Evolutionary conservation across 2,797 vertebrate genomes (phyloP), one percentile per base, ranked within the genome.

Genomic region (Xiphophorus birchmanni): DNA sequence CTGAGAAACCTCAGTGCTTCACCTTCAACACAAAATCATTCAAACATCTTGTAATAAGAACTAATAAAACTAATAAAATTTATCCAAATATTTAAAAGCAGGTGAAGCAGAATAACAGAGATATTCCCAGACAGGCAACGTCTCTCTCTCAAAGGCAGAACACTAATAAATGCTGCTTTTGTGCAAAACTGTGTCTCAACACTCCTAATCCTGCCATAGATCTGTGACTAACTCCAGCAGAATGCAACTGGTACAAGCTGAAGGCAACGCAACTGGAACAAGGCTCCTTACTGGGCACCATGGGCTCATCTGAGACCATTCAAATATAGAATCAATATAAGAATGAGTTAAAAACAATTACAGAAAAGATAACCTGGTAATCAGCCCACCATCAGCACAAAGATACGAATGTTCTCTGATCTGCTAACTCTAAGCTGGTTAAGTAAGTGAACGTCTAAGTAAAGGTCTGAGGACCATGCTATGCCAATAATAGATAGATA

Each of bases 391-490:
- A 0, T 45, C 4, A 56, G 10, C 32, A 58, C n/a, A 65, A 40
- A 32, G 1, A 5, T 13, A 37, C 5, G 26, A 42, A 52, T 50
- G 21, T 42, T 63, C 37, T 73, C 75, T 80, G 65, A 82, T 18
- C 50, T 47, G 10, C 18, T 10, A 69, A 8, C 73, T 74, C 42
- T 42, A 5, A 23, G 8, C 4, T 35, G 0, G 26, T 56, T 40
- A 52, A 45, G 48, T 50, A 45, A 58, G 54, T 21, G 63, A 69
- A 63, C 4, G 11, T 52, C 11, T 73, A 73, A 47, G 65, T 56
- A 56, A 73, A 76, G 65, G 40, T 65, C 29, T 23, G 8, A 71
- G 50, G 74, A 84, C 60, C 73, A 69, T 52, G 67, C 74, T 23
- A 42, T 69, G 75, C 73, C 73, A 80, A 37, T n/a, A n/a, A n/a